Conservation (phyloP, 2,888 invertebrate species). For the Poecilus cupreus region DNA sequence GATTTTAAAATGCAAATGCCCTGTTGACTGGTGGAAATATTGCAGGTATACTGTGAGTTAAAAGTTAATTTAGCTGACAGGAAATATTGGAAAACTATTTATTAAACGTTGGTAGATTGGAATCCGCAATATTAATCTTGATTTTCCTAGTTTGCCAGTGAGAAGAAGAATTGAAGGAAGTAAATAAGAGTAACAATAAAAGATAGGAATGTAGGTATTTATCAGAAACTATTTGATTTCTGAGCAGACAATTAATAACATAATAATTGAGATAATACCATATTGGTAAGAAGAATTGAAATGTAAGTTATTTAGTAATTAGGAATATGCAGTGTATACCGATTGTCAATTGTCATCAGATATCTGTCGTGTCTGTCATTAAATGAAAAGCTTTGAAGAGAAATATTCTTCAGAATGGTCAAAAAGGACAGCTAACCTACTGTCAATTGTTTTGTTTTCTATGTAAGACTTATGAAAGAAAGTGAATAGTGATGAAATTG, state of each 20-base stretch:
- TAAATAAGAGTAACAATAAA: not conserved
- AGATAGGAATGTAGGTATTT: not conserved
- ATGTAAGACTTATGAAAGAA: no score
- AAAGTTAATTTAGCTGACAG: not conserved
- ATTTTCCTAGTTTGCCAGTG: not conserved
- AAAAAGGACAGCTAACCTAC: no score
- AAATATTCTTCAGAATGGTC: no score
- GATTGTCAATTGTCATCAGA: no score
- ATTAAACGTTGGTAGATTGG: not conserved
- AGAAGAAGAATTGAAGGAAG: not conserved
- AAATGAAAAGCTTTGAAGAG: no score
- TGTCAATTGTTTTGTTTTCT: no score
- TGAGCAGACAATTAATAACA: not conserved
- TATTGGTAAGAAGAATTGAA: no score
- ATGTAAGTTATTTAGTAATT: no score
- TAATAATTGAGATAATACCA: no score
- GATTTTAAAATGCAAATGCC: constrained; percentile 22
- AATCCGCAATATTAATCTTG: not conserved
- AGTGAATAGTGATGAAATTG: no score
- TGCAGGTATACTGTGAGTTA: not conserved
- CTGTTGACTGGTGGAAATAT: constrained; percentile 1
- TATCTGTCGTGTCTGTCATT: no score
- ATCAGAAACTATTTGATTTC: not conserved
- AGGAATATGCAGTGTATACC: no score
- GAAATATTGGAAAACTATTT: not conserved